These are phyloP conservation scores for Drosophila takahashii DNA, from an alignment of 1,140 invertebrate genomes.

Conservation along the genomic window DNA sequence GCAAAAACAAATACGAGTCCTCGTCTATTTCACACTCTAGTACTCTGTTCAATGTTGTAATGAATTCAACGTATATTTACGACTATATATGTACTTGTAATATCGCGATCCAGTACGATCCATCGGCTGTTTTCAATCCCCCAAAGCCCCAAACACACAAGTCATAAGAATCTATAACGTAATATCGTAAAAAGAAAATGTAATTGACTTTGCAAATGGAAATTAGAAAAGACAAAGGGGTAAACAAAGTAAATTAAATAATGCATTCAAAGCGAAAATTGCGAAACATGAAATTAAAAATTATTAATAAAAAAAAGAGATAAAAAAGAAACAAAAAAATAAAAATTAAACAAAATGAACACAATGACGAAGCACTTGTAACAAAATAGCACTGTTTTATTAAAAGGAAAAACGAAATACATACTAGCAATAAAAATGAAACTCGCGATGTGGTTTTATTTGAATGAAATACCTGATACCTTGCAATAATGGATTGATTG, in stretches of 20 bases:
- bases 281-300: slow-evolving; percentile 29
- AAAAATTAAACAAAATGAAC: slow-evolving; percentile 46
- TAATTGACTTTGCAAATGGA: slow-evolving; percentile 27
- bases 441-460: slow-evolving; percentile 41
- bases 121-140: slow-evolving; percentile 70
- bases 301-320: slow-evolving; percentile 35
- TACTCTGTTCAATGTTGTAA: slow-evolving; percentile 80
- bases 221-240: slow-evolving; percentile 47
- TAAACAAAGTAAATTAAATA: slow-evolving; percentile 23
- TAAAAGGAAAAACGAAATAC: slow-evolving; percentile 76
- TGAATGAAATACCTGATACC: background rate
- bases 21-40: slow-evolving; percentile 58
- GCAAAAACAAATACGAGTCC: slow-evolving; percentile 36
- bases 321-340: slow-evolving; percentile 34
- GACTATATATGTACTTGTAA: slow-evolving; percentile 53
- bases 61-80: slow-evolving; percentile 71
- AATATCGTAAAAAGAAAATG: slow-evolving; percentile 57
- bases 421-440: slow-evolving; percentile 70
- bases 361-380: slow-evolving; percentile 77
- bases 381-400: slow-evolving; percentile 83
- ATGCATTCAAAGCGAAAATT: slow-evolving; percentile 33
- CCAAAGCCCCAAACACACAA: slow-evolving; percentile 22
- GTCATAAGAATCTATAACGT: slow-evolving; percentile 60
- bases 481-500: background rate
- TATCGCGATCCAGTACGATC: slow-evolving; percentile 40